Evolutionary conservation across 2,113 vertebrate genomes (phyloP), one percentile per base, ranked within the genome.

Genomic region (Hiodon alosoides): DNA sequence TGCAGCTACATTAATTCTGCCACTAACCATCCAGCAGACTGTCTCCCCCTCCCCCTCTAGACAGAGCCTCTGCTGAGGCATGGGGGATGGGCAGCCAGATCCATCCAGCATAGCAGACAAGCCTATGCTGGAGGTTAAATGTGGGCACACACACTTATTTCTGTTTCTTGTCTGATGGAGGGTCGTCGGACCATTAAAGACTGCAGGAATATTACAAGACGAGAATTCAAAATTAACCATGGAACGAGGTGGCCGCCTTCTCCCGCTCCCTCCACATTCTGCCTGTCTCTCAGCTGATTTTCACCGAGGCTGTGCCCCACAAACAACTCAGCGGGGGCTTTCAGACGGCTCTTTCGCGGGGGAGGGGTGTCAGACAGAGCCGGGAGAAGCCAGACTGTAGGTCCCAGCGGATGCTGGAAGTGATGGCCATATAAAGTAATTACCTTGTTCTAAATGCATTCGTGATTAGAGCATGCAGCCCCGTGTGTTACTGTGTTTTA

Each of bases 31-130:
- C 83, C 84, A 83, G 76, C 83, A 88, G 86, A 86, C 86, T 81
- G 80, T 83, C 76, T 83, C 85, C 83, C 85, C 87, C 86, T 73
- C 86, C 86, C 87, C 87, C 86, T 87, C 86, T 87, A 90, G 87
- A 89, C 86, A 79, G 85, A 76, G 77, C 78, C 82, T 84, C 64
- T 70, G 60, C 48, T 52, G 53, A 72, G 80, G 71, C 78, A 69
- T 80, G 83, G 90, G 87, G 86, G 86, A 86, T 75, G 85, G 84
- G 85, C 82, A 79, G 80, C 83, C 81, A 86, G 76, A 80, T 77
- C 84, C 82, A 85, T 87, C 82, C 85, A 87, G 88, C 86, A 46
- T 81, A 73, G 85, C 86, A 89, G 85, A 86, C 87, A 83, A 86
- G 85, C 85, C 83, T 84, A n/a, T 10, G 6, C 17, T 14, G 47